phyloP scores from a whole-genome alignment of 2,888 invertebrate species.

The Idaea biselata region DNA sequence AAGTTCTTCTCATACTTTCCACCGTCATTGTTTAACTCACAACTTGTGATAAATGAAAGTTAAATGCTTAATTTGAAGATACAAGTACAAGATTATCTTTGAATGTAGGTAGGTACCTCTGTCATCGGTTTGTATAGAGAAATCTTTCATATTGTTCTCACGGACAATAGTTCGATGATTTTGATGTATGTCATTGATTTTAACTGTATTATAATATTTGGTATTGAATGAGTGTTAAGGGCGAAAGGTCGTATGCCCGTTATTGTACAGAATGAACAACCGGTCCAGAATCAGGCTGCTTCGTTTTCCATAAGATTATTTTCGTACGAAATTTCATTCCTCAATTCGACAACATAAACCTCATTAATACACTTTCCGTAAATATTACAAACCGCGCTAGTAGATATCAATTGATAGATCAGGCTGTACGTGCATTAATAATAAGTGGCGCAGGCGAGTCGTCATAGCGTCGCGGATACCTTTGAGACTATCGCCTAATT shows the following conservation, averaged over 20 bases:
- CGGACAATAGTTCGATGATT: background rate
- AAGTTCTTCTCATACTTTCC: slow-evolving; percentile 30
- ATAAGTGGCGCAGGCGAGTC: too few species aligned
- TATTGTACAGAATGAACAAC: background rate
- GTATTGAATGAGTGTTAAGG: background rate
- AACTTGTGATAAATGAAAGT: slow-evolving; percentile 31
- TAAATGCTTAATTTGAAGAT: slow-evolving; percentile 26
- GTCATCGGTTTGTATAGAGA: background rate
- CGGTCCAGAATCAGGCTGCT: background rate
- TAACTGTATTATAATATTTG: background rate
- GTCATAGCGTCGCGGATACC: too few species aligned
- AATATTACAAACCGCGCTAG: too few species aligned
- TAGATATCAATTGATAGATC: too few species aligned
- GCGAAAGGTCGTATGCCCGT: background rate
- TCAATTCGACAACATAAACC: too few species aligned
- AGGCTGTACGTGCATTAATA: too few species aligned
- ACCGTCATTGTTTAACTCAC: slow-evolving; percentile 23
- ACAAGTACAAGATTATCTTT: slow-evolving; percentile 9
- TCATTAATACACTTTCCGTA: too few species aligned
- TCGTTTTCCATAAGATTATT: background rate
- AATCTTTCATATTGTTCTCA: background rate
- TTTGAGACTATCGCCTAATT: too few species aligned
- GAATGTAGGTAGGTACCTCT: background rate
- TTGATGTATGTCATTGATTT: background rate
- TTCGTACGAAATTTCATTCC: too few species aligned